These are phyloP conservation scores for Bradysia coprophila DNA, from an alignment of 1,140 invertebrate species.

Conservation along the genomic window DNA sequence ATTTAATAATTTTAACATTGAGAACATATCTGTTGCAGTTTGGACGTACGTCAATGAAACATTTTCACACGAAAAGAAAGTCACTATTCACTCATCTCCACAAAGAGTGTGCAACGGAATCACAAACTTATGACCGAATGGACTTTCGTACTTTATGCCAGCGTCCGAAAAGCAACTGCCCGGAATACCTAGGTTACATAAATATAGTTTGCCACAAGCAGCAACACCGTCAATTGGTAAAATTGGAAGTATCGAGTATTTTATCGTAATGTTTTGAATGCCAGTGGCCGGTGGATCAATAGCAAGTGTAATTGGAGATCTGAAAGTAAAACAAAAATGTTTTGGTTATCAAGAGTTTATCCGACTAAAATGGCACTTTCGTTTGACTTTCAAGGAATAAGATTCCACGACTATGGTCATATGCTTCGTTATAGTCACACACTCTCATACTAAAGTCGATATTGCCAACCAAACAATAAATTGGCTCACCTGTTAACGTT, in stretches of 20 bases:
- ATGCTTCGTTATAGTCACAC: too few species aligned
- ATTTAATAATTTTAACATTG: too few species aligned
- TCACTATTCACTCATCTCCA: conserved; percentile 25
- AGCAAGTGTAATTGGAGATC: conserved; percentile 60
- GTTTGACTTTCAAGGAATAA: too few species aligned
- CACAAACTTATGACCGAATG: conserved; percentile 75
- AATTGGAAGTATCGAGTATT: conserved; percentile 54
- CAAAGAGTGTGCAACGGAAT: conserved; percentile 73
- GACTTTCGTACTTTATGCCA: conserved; percentile 65
- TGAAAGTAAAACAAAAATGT: conserved; percentile 8
- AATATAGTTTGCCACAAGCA: conserved; percentile 58
- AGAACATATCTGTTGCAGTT: too few species aligned
- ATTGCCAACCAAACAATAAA: neutral
- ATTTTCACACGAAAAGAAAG: too few species aligned
- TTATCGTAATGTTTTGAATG: conserved; percentile 42
- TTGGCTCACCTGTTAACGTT: conserved; percentile 34
- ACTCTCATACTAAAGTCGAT: neutral
- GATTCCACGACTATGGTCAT: too few species aligned
- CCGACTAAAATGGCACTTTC: neutral
- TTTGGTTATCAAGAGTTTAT: neutral
- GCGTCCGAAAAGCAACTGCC: conserved; percentile 53
- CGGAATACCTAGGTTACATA: conserved; percentile 73
- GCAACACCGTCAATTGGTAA: conserved; percentile 46
- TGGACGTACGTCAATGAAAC: too few species aligned
- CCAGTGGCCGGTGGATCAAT: conserved; percentile 59